phyloP scores from a whole-genome alignment of 2,113 vertebrate genomes.

The Melanostigma gelatinosum region DNA sequence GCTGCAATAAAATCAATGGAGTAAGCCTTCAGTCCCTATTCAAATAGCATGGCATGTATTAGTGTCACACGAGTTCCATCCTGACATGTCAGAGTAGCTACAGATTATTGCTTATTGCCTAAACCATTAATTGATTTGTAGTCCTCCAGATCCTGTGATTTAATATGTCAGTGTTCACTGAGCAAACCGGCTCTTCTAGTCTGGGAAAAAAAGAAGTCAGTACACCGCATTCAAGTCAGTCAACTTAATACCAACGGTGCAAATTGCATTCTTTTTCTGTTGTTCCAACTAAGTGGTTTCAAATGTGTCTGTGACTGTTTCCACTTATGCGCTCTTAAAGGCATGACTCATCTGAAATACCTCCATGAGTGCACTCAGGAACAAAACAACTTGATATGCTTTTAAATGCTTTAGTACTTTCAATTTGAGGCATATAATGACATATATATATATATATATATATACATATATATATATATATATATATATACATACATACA shows the following conservation, averaged over 20 bases:
- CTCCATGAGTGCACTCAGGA: slow-evolving; percentile 51
- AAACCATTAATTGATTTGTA: slow-evolving; percentile 76
- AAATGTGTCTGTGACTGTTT: slow-evolving; percentile 71
- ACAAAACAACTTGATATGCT: slow-evolving; percentile 52
- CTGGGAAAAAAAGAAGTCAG: slow-evolving; percentile 30
- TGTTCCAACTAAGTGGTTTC: slow-evolving; percentile 78
- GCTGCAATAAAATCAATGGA: slow-evolving; percentile 73
- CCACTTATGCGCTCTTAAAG: slow-evolving; percentile 73
- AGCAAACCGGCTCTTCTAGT: slow-evolving; percentile 43
- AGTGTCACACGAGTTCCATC: slow-evolving; percentile 71
- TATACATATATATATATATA: background rate
- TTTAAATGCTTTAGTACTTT: slow-evolving; percentile 46
- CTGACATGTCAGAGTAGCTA: slow-evolving; percentile 61
- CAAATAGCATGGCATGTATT: slow-evolving; percentile 69
- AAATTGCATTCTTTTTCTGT: slow-evolving; percentile 71
- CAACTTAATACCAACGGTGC: slow-evolving; percentile 69
- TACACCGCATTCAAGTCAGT: slow-evolving; percentile 58
- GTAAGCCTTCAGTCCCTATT: slow-evolving; percentile 71
- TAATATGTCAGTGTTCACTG: slow-evolving; percentile 61
- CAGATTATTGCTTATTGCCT: slow-evolving; percentile 73
- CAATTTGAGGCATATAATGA: slow-evolving; percentile 22
- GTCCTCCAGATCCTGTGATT: slow-evolving; percentile 62
- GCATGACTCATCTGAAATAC: slow-evolving; percentile 72
- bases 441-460: too few species aligned
- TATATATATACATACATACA: too few species aligned